A percentile compares a stretch with the other conserved stretches of the same genome.
Evolutionary conservation across 2,113 vertebrate genomes (phyloP).

Genomic region (Rhea pennata): DNA sequence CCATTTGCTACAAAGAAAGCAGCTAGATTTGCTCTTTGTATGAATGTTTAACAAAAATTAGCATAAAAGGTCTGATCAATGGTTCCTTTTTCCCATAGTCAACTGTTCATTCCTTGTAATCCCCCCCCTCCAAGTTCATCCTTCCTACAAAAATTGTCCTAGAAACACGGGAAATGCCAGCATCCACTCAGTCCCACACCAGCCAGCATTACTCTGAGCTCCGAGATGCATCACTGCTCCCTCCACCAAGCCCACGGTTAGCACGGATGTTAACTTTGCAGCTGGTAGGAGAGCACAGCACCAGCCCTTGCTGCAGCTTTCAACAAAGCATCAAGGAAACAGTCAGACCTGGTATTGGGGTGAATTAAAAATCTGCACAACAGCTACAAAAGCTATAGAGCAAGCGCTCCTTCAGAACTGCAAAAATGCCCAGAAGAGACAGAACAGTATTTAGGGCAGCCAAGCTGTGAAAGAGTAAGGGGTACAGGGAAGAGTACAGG

Average conservation of each 20-base stretch:
- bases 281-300: neutral
- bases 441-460: neutral
- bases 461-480: neutral
- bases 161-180: neutral
- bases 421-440: neutral
- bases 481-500: neutral
- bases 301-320: neutral
- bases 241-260: neutral
- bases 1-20: neutral
- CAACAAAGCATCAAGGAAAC: neutral
- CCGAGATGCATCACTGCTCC: neutral
- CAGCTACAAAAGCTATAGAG: neutral
- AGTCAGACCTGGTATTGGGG: neutral
- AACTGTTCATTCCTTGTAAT: neutral
- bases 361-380: neutral
- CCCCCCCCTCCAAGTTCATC: too few species aligned
- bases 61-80: neutral
- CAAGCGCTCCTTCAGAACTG: neutral
- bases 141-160: too few species aligned
- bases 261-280: neutral
- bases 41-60: neutral
- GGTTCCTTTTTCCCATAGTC: neutral
- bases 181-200: rapidly evolving
- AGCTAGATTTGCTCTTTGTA: neutral
- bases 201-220: rapidly evolving